phyloP scores from a whole-genome alignment of 1,140 invertebrate species.

The Papilio polytes region DNA sequence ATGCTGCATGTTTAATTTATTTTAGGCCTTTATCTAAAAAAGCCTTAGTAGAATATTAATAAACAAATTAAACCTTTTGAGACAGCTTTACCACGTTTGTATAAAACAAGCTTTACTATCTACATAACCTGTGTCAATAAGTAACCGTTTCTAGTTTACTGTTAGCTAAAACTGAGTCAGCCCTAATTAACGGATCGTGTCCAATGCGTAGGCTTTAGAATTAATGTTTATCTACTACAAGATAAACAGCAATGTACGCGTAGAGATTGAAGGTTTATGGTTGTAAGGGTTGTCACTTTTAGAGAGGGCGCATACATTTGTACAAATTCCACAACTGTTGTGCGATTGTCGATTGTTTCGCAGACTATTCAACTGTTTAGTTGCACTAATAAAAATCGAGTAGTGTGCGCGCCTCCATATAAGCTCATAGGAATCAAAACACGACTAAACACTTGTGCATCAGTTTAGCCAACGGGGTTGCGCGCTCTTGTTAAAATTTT shows the following conservation, averaged over 20 bases:
- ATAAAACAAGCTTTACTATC: background rate
- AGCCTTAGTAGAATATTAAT: too few species aligned
- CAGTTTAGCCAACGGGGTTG: too few species aligned
- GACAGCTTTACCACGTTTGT: background rate
- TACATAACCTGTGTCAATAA: constrained; percentile 5
- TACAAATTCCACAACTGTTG: background rate
- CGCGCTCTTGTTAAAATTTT: background rate
- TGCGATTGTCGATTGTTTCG: background rate
- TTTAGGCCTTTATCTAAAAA: too few species aligned
- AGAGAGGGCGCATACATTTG: too few species aligned
- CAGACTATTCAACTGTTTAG: too few species aligned
- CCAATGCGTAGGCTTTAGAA: background rate
- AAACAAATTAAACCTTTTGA: background rate
- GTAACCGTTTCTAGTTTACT: constrained; percentile 7
- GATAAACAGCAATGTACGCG: background rate
- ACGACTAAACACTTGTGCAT: too few species aligned
- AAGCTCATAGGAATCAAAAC: too few species aligned
- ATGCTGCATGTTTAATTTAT: too few species aligned
- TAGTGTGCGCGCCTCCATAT: too few species aligned
- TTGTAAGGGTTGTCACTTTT: background rate
- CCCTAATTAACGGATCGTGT: constrained; percentile 13
- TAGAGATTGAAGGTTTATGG: background rate
- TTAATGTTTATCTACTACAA: background rate
- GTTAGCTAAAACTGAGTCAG: constrained; percentile 9
- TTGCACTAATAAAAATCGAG: too few species aligned